These are phyloP conservation scores for Bathynomus jamesi DNA, from an alignment of 1,140 invertebrate genomes.

Conservation along the genomic window DNA sequence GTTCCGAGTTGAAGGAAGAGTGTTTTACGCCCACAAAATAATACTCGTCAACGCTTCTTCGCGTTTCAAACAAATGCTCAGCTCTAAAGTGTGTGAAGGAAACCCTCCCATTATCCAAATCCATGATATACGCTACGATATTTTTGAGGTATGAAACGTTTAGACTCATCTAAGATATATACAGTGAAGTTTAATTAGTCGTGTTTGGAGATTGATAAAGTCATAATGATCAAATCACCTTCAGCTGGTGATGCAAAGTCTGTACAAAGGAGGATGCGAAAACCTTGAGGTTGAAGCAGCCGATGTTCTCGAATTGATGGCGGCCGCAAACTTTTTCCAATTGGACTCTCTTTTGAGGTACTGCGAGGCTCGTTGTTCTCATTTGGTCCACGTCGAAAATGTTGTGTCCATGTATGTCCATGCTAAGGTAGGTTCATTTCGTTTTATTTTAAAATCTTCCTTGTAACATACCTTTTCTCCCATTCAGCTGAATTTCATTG, in stretches of 20 bases:
- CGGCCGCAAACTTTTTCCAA: conserved; percentile 85
- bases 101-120: conserved; percentile 78
- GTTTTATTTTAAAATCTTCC: too few relatives aligned
- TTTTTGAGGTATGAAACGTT: conserved; percentile 84
- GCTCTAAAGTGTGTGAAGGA: conserved; percentile 63
- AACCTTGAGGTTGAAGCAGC: conserved; percentile 64
- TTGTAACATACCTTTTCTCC: too few relatives aligned
- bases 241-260: conserved; percentile 84
- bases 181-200: not conserved
- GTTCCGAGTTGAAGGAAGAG: conserved; percentile 76
- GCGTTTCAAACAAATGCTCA: conserved; percentile 76
- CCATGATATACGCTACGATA: conserved; percentile 84
- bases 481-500: conserved; percentile 11
- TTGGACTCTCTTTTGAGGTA: conserved; percentile 72
- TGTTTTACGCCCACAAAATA: conserved; percentile 92
- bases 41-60: conserved; percentile 82
- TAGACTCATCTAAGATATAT: not conserved
- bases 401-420: conserved; percentile 88
- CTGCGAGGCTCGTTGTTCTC: conserved; percentile 74
- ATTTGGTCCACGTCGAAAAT: conserved; percentile 75
- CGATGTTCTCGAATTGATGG: conserved; percentile 79
- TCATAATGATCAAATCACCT: not conserved
- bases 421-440: conserved; percentile 70
- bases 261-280: conserved; percentile 73
- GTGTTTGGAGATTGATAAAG: not conserved